Conservation (phyloP, 2,888 invertebrate genomes). For the Seira musarum region DNA sequence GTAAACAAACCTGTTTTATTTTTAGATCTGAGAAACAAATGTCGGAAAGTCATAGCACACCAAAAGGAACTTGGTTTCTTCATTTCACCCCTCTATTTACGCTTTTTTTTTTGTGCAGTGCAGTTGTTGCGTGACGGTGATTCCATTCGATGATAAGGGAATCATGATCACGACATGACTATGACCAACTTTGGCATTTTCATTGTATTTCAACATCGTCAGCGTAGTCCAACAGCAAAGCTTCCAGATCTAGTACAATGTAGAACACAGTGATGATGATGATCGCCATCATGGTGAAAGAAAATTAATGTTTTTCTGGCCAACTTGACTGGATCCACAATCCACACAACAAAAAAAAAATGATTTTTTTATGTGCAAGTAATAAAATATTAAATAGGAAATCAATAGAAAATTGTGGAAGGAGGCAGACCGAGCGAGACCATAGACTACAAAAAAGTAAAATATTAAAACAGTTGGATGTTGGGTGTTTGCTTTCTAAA, state of each 20-base stretch:
- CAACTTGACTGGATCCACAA: not conserved
- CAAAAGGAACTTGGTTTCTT: too few relatives aligned
- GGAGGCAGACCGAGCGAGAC: constrained; percentile 23
- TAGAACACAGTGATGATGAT: not conserved
- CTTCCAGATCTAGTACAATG: too few relatives aligned
- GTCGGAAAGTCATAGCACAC: not conserved
- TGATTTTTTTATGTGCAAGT: not conserved
- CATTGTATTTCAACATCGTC: too few relatives aligned
- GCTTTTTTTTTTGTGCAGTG: too few relatives aligned
- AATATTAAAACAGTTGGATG: constrained; percentile 49
- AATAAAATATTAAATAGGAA: constrained; percentile 31
- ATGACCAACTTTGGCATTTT: too few relatives aligned
- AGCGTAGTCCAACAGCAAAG: too few relatives aligned
- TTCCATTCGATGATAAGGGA: not conserved
- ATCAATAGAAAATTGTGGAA: constrained; percentile 45
- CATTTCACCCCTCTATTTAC: too few relatives aligned
- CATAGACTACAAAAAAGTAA: too few relatives aligned
- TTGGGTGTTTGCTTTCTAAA: not conserved
- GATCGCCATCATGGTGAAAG: not conserved
- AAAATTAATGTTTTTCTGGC: not conserved
- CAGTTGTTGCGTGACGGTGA: not conserved
- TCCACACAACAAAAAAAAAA: not conserved
- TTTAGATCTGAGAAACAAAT: too few relatives aligned
- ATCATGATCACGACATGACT: too few relatives aligned
- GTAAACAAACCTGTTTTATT: too few relatives aligned